phyloP scores from a whole-genome alignment of 2,888 invertebrate genomes.

The Chaitophorus viminalis region DNA sequence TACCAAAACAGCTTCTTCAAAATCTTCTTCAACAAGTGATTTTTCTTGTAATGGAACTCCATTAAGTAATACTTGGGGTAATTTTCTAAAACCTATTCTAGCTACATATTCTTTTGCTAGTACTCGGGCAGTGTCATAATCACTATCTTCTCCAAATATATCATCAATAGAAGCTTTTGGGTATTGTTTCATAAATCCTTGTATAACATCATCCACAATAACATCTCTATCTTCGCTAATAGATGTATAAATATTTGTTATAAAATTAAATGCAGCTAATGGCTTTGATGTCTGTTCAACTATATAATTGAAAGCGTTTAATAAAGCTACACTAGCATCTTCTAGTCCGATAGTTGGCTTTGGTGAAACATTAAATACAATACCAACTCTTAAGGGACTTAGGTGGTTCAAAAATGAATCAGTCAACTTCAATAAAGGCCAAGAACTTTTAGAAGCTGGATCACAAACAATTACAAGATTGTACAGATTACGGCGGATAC shows the following conservation, averaged over 20 bases:
- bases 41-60: slow-evolving; percentile 86
- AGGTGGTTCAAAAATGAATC: slow-evolving; percentile 92
- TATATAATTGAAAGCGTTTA: slow-evolving; percentile 91
- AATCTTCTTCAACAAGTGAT: slow-evolving; percentile 78
- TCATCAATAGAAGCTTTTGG: slow-evolving; percentile 76
- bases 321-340: slow-evolving; percentile 82
- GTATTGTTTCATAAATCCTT: slow-evolving; percentile 74
- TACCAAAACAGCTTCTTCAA: slow-evolving; percentile 91
- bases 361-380: slow-evolving; percentile 79
- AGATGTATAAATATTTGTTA: slow-evolving; percentile 79
- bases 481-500: slow-evolving; percentile 85
- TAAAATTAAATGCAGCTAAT: slow-evolving; percentile 82
- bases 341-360: slow-evolving; percentile 72
- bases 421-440: slow-evolving; percentile 82
- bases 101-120: slow-evolving; percentile 82
- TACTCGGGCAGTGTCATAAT: slow-evolving; percentile 89
- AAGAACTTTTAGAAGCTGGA: slow-evolving; percentile 77
- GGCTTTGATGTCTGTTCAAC: slow-evolving; percentile 77
- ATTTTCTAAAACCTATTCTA: slow-evolving; percentile 77
- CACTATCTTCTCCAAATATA: slow-evolving; percentile 87
- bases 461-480: slow-evolving; percentile 87
- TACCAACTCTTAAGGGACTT: slow-evolving; percentile 88
- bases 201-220: slow-evolving; percentile 76
- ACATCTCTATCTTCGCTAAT: slow-evolving; percentile 70
- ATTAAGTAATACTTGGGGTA: slow-evolving; percentile 84